Evolutionary conservation across 2,797 vertebrate genomes (phyloP).

Genomic region (Acanthiza pusilla): DNA sequence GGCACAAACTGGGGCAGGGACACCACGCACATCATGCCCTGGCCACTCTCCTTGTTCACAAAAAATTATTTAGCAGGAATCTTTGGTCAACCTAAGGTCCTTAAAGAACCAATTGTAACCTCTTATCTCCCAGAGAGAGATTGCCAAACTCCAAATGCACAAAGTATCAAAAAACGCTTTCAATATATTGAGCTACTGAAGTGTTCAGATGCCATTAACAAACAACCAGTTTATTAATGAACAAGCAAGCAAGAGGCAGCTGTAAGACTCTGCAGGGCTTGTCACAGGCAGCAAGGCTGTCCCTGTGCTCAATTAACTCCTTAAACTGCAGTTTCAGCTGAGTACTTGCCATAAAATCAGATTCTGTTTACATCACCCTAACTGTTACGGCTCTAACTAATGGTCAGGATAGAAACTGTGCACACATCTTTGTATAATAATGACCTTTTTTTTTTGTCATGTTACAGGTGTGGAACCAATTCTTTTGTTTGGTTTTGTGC

Average conservation of each 20-base stretch:
- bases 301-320: neutral
- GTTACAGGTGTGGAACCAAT: slow-evolving; percentile 9
- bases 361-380: neutral
- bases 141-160: neutral
- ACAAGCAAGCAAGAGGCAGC: neutral
- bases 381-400: neutral
- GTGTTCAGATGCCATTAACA: neutral
- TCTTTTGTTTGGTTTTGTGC: neutral
- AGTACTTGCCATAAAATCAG: neutral
- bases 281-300: neutral
- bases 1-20: neutral
- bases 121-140: neutral
- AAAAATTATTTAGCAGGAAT: neutral
- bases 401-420: neutral
- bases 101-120: neutral
- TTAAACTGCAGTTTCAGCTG: neutral
- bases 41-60: neutral
- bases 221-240: neutral
- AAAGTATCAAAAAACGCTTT: neutral
- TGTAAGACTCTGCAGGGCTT: neutral
- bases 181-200: neutral
- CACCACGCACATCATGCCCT: fast-evolving
- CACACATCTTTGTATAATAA: neutral
- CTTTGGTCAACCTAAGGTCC: neutral
- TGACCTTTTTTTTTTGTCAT: neutral